These are phyloP conservation scores for Sinopyrophorus schimmeli DNA, from an alignment of 2,888 invertebrate genomes.

Conservation along the genomic window DNA sequence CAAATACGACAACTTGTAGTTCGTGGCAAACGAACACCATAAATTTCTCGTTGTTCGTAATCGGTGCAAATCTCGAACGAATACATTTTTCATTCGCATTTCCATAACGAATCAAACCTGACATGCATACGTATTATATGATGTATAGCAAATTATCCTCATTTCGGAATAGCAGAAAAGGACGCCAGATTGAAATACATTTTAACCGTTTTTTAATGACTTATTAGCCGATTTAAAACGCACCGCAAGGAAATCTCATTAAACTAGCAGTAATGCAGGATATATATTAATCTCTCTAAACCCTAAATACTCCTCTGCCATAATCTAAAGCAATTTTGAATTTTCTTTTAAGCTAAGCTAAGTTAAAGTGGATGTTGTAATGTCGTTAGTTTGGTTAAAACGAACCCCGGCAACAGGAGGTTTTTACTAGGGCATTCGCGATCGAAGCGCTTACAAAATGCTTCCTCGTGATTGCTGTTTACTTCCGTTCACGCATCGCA, in stretches of 20 bases:
- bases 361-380: constrained; percentile 27
- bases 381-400: constrained; percentile 25
- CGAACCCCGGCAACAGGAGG: constrained; percentile 24
- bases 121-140: constrained; percentile 39
- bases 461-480: constrained; percentile 24
- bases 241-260: constrained; percentile 14
- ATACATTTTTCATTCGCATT: constrained; percentile 42
- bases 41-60: constrained; percentile 35
- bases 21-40: constrained; percentile 36
- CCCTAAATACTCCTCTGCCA: constrained; percentile 20
- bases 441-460: constrained; percentile 16
- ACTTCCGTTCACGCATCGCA: constrained; percentile 27
- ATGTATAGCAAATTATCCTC: constrained; percentile 16
- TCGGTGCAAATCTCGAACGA: constrained; percentile 39
- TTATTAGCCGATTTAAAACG: constrained; percentile 19
- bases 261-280: constrained; percentile 11
- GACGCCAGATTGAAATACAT: constrained; percentile 25
- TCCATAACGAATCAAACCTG: constrained; percentile 41
- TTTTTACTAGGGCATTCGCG: constrained; percentile 12
- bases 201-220: constrained; percentile 29
- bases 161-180: constrained; percentile 10
- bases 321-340: constrained; percentile 22
- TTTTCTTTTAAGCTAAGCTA: constrained; percentile 24
- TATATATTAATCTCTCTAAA: constrained; percentile 19
- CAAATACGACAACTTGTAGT: constrained; percentile 27